A percentile compares a stretch with the other conserved stretches of the same genome.
These are phyloP conservation scores for Leptopilina syphax DNA, from an alignment of 2,888 invertebrate genomes.

Conservation along the genomic window DNA sequence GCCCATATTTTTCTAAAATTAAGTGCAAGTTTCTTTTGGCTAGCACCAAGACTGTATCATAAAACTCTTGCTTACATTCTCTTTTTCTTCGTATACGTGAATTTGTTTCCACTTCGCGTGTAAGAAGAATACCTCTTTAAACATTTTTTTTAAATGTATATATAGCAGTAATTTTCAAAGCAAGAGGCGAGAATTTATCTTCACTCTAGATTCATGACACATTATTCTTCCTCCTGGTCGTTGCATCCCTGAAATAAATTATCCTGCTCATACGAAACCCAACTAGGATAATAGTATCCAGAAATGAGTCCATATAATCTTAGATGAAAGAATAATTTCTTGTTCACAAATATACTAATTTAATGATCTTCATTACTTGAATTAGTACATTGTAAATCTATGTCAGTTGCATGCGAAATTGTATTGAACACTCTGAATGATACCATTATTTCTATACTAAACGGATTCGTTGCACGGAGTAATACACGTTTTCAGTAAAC, in stretches of 20 bases:
- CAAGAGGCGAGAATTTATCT: constrained; percentile 35
- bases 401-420: constrained; percentile 3
- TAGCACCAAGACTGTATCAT: too few relatives aligned
- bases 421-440: constrained; percentile 6
- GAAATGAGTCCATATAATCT: constrained; percentile 5
- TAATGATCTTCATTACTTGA: constrained; percentile 38
- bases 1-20: too few relatives aligned
- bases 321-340: not conserved
- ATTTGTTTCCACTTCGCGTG: not conserved
- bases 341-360: constrained; percentile 29
- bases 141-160: not conserved
- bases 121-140: not conserved
- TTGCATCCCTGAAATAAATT: constrained; percentile 39
- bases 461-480: constrained; percentile 12
- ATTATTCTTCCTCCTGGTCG: constrained; percentile 28
- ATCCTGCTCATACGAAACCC: constrained; percentile 9
- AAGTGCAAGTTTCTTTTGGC: too few relatives aligned
- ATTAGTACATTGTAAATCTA: constrained; percentile 15
- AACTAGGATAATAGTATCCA: constrained; percentile 7
- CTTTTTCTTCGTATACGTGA: not conserved
- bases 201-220: constrained; percentile 22
- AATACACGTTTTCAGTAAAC: constrained; percentile 35
- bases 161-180: constrained; percentile 19
- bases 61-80: not conserved
- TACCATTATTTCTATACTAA: constrained; percentile 27